Evolutionary conservation across 2,888 invertebrate genomes (phyloP).

Genomic region (Tillus elongatus): DNA sequence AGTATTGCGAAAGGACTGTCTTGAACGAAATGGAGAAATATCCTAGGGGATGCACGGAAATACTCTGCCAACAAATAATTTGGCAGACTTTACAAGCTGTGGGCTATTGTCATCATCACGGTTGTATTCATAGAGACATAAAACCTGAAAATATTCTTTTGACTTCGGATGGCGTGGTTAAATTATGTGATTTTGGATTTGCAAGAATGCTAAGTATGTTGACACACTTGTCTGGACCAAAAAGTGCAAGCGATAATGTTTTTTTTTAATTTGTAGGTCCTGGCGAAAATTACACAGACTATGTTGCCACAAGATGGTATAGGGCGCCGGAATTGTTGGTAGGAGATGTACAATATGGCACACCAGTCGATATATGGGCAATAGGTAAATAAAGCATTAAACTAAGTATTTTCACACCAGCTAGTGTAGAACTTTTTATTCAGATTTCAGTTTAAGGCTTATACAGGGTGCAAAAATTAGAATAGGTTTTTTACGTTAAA

Average conservation of each 20-base stretch:
- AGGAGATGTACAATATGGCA: conserved; percentile 88
- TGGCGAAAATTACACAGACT: conserved; percentile 97
- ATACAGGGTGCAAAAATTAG: too few relatives aligned
- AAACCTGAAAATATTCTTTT: conserved; percentile 98
- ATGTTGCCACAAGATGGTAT: conserved; percentile 99
- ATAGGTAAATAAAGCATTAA: conserved; percentile 73
- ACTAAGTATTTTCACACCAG: conserved; percentile 5
- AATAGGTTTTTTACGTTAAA: too few relatives aligned
- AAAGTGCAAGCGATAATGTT: conserved; percentile 3
- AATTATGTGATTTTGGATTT: conserved; percentile 97
- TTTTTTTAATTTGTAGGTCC: conserved; percentile 52
- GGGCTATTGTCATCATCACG: conserved; percentile 93
- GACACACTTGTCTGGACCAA: too few relatives aligned
- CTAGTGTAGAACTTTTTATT: too few relatives aligned
- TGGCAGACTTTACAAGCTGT: conserved; percentile 95
- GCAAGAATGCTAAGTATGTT: conserved; percentile 85
- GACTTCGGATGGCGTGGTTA: conserved; percentile 86
- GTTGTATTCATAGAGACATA: conserved; percentile 93
- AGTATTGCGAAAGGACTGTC: conserved; percentile 96
- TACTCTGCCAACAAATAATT: conserved; percentile 81
- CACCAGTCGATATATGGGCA: conserved; percentile 97
- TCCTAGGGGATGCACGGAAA: conserved; percentile 86
- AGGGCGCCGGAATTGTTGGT: conserved; percentile 93
- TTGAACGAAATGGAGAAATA: conserved; percentile 87
- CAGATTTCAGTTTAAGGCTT: too few relatives aligned